Evolutionary conservation across 1,140 invertebrate genomes (phyloP).

Genomic region (Telenomus remus): DNA sequence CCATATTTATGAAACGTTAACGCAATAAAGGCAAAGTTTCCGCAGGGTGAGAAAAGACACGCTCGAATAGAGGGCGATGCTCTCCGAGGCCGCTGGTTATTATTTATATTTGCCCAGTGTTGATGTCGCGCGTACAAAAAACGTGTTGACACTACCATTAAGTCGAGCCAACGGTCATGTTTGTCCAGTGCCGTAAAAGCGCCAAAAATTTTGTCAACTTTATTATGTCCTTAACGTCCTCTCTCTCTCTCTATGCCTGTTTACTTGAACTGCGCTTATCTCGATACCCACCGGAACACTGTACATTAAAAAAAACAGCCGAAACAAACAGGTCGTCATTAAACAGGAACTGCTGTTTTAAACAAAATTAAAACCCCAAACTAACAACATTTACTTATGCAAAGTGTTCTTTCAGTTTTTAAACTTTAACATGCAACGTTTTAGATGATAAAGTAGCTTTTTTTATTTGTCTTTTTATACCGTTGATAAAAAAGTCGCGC

Average conservation of each 20-base stretch:
- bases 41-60: constrained; percentile 6
- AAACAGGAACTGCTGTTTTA: no score
- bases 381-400: no score
- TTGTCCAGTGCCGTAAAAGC: constrained; percentile 61
- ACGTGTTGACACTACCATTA: constrained; percentile 65
- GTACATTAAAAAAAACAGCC: neutral
- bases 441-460: no score
- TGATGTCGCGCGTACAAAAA: constrained; percentile 58
- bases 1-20: constrained; percentile 42
- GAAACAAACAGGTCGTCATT: neutral
- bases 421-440: neutral
- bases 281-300: constrained; percentile 1
- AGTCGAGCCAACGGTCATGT: constrained; percentile 48
- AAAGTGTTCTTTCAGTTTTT: no score
- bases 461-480: no score
- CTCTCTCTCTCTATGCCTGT: no score
- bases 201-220: constrained; percentile 57
- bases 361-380: no score
- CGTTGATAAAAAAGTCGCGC: no score
- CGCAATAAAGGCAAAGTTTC: constrained; percentile 14
- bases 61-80: constrained; percentile 36
- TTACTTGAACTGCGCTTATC: constrained; percentile 40
- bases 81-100: constrained; percentile 32
- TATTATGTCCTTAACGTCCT: constrained; percentile 27
- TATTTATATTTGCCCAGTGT: constrained; percentile 62